Evolutionary conservation across 2,113 vertebrate genomes (phyloP).

Genomic region (Sander lucioperca): DNA sequence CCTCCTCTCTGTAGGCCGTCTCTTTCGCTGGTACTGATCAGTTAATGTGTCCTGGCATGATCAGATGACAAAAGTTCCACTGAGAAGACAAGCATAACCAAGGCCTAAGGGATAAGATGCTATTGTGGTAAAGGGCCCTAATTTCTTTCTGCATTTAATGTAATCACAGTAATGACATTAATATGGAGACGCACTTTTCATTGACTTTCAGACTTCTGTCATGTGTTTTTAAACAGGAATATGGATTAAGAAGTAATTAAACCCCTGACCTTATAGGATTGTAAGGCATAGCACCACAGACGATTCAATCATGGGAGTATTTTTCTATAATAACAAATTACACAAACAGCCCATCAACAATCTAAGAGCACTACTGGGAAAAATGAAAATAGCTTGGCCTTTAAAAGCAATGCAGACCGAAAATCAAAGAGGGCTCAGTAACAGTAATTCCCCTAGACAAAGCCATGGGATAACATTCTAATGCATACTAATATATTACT

Average conservation of each 20-base stretch:
- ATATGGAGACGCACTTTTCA: background rate
- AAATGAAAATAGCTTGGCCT: conserved; percentile 3
- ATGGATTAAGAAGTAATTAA: conserved; percentile 3
- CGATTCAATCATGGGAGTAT: background rate
- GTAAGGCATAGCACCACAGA: background rate
- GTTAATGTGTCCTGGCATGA: no score
- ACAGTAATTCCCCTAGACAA: conserved; percentile 39
- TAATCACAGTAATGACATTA: no score
- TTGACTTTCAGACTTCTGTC: background rate
- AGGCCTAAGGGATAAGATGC: no score
- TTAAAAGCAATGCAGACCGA: conserved; percentile 28
- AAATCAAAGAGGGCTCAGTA: conserved; percentile 43
- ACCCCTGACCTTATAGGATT: background rate
- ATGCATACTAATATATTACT: conserved; percentile 50
- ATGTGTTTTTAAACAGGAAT: conserved; percentile 8
- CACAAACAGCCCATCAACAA: background rate
- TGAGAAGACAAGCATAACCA: no score
- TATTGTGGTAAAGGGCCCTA: no score
- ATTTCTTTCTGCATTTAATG: no score
- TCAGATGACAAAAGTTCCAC: no score
- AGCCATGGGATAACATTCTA: conserved; percentile 39
- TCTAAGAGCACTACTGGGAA: background rate
- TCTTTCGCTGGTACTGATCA: no score
- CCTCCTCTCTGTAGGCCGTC: no score
- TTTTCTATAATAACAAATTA: background rate